A percentile compares a stretch with the other conserved stretches of the same genome.
Evolutionary conservation across 2,797 vertebrate genomes (phyloP).

Genomic region (Microchirus variegatus): DNA sequence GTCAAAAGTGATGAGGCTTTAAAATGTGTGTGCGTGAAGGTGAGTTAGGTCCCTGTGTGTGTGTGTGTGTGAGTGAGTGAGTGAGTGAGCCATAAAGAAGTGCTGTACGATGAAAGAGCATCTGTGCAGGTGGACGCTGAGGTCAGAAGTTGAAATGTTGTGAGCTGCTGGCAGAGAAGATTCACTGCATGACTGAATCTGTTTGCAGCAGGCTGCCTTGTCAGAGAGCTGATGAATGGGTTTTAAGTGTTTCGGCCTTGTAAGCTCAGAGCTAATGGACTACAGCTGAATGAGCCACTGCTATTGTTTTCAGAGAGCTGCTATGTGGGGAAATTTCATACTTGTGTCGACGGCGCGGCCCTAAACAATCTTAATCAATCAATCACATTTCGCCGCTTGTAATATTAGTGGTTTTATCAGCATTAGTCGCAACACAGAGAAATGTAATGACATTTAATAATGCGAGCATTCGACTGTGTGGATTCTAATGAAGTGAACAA

Average conservation of each 20-base stretch:
- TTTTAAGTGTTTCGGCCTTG: slow-evolving; percentile 63
- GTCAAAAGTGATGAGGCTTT: slow-evolving; percentile 66
- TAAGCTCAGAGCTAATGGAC: slow-evolving; percentile 71
- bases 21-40: slow-evolving; percentile 28
- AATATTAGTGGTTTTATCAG: background rate
- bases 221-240: slow-evolving; percentile 71
- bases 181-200: slow-evolving; percentile 69
- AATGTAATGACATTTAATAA: background rate
- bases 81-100: slow-evolving; percentile 56
- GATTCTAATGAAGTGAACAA: background rate
- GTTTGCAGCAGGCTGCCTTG: slow-evolving; percentile 61
- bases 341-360: slow-evolving; percentile 14
- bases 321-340: slow-evolving; percentile 49
- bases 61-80: slow-evolving; percentile 9
- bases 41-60: slow-evolving; percentile 1
- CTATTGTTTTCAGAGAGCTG: slow-evolving; percentile 54
- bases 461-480: background rate
- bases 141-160: slow-evolving; percentile 75
- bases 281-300: slow-evolving; percentile 64
- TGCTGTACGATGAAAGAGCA: slow-evolving; percentile 65
- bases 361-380: slow-evolving; percentile 30
- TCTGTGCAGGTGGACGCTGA: slow-evolving; percentile 67
- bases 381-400: slow-evolving; percentile 15
- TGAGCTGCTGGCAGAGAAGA: slow-evolving; percentile 32
- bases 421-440: background rate